phyloP scores from a whole-genome alignment of 2,113 vertebrate species.

The Hippocampus comes region DNA sequence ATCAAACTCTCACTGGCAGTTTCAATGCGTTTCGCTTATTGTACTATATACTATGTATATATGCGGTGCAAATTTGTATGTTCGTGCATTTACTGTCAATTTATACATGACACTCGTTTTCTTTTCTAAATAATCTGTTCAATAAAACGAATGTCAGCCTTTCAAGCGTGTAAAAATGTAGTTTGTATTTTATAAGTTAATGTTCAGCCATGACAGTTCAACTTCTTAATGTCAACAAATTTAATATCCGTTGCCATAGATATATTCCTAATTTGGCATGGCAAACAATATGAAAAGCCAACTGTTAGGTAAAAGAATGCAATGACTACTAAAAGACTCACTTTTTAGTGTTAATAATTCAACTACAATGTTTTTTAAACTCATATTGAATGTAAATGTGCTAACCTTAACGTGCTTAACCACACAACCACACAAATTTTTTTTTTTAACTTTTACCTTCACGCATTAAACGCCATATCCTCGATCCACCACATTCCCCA shows the following conservation, averaged over 20 bases:
- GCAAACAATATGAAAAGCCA: not conserved
- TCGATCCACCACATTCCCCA: not conserved
- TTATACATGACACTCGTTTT: not conserved
- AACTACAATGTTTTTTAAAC: not conserved
- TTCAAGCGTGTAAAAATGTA: conserved; percentile 8
- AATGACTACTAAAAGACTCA: not conserved
- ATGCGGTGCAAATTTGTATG: not conserved
- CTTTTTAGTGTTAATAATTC: not conserved
- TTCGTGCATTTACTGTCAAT: not conserved
- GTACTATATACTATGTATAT: conserved; percentile 1
- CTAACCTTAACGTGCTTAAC: not conserved
- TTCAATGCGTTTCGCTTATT: not conserved
- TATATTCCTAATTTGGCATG: not conserved
- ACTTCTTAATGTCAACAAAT: conserved; percentile 28
- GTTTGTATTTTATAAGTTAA: conserved; percentile 3
- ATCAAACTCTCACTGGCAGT: not conserved
- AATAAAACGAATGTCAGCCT: conserved; percentile 5
- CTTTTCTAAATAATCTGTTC: not conserved
- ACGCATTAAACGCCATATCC: not conserved
- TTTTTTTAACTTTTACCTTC: not conserved
- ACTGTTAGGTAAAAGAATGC: not conserved
- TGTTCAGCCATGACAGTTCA: conserved; percentile 36
- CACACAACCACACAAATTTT: not conserved
- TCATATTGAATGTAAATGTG: not conserved
- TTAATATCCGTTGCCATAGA: not conserved